Percentiles rank a stretch among this genome's conserved stretches.
phyloP scores from a whole-genome alignment of 1,140 invertebrate genomes.

The Drosophila sulfurigaster region DNA sequence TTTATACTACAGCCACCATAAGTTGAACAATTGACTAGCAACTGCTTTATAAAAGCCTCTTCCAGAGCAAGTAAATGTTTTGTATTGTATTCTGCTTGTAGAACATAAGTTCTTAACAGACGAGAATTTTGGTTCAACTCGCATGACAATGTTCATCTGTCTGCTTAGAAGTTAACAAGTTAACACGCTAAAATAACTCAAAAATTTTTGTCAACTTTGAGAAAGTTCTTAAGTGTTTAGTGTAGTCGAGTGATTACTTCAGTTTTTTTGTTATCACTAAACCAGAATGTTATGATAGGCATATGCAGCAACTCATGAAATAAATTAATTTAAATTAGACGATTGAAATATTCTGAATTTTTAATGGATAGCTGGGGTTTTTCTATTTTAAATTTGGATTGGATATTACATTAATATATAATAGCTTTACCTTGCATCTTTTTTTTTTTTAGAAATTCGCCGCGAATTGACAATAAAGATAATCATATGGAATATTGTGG shows the following conservation, averaged over 20 bases:
- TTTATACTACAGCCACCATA: background rate
- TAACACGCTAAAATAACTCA: background rate
- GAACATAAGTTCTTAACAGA: constrained; percentile 7
- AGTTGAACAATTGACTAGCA: background rate
- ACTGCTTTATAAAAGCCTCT: background rate
- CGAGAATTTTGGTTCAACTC: background rate
- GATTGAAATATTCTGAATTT: no score
- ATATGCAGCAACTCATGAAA: no score
- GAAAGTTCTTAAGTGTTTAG: background rate
- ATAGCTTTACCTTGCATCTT: no score
- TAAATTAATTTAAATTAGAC: no score
- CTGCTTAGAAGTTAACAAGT: constrained; percentile 1
- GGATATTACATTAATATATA: no score
- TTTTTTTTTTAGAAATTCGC: no score
- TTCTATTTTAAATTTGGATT: no score
- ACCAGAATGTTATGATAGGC: no score
- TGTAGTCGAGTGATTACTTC: background rate
- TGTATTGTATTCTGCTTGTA: background rate
- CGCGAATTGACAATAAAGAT: no score
- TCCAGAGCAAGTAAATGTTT: background rate
- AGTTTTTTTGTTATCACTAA: no score
- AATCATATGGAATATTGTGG: no score
- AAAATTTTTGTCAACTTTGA: background rate
- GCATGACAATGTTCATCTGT: constrained; percentile 9
- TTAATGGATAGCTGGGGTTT: no score